These are phyloP conservation scores for Aleadryas rufinucha DNA, from an alignment of 2,113 vertebrate species.

Conservation along the genomic window DNA sequence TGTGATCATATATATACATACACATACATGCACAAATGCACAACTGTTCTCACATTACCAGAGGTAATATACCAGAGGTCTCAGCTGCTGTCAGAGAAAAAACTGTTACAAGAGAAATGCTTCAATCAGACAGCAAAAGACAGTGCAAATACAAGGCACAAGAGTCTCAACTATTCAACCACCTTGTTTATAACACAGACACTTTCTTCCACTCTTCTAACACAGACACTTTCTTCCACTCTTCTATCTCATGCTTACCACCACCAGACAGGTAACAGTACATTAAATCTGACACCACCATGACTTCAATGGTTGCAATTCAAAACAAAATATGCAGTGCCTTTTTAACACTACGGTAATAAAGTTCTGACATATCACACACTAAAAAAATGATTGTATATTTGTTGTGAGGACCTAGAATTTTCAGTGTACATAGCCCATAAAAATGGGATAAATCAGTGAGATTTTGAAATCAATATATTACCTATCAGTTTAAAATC, in stretches of 20 bases:
- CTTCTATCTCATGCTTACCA: background rate
- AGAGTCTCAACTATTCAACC: background rate
- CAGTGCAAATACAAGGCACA: background rate
- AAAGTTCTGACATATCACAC: background rate
- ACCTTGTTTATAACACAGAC: background rate
- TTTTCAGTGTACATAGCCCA: background rate
- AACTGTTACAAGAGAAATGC: background rate
- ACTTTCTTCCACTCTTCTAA: background rate
- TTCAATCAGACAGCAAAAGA: background rate
- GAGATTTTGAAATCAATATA: background rate
- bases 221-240: background rate
- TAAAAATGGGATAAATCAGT: background rate
- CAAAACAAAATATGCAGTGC: background rate
- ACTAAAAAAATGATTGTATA: background rate
- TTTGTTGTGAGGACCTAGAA: background rate
- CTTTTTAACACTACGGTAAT: background rate
- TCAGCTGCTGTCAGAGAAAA: background rate
- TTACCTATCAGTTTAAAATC: background rate
- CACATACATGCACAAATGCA: background rate
- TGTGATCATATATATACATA: accelerated
- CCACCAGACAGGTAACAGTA: background rate
- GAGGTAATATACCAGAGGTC: background rate
- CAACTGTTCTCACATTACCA: background rate
- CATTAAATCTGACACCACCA: background rate
- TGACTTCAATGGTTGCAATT: background rate